Base-by-base conservation (phyloP, 2,797 vertebrate species). In the Pseudochirops corinnae region DNA sequence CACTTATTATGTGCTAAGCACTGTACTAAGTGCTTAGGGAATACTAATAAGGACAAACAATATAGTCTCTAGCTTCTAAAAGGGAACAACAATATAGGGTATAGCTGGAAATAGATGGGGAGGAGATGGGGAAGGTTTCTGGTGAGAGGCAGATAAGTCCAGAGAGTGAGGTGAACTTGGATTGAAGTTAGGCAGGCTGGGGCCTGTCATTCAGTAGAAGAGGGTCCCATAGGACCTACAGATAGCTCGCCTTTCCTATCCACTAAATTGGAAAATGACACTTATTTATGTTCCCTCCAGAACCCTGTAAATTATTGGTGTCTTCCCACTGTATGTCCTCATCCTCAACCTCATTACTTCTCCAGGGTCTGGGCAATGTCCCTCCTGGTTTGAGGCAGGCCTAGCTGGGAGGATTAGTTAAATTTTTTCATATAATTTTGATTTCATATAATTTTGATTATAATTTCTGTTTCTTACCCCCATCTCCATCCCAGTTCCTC, bases 381-480 rank as follows among this genome's bases (percentile, higher is more conserved):
- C 39, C 92, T 94, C 96, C 95, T 92, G 98, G 96, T 97, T 97
- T 97, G 97, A 96, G 96, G 96, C 97, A 96, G 92, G 98, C 95
- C 93, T 91, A 95, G 96, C 0, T 93, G 97, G 97, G 93, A 95
- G 94, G 92, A 92, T 90, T 97, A 95, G 97, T 97, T 93, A 60
- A 21, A 95, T 94, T 96, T 96, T 95, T 97, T 97, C 87, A 96
- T 93, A 97, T 90, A 95, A 97, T 55, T 55, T 55, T 55, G 6
- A 55, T 55, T 18, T 97, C 87, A 96, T 93, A 97, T 90, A 95
- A 97, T 55, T 55, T 55, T 55, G 6, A 55, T 55, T 18, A 16
- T 96, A 98, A 98, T 98, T 97, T 97, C 98, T 97, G 97, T 98
- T 97, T 98, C 97, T 82, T 82, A 97, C 98, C 98, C 98, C 97